Conservation (phyloP, 2,888 invertebrate genomes). For the Eupithecia pulchellata region DNA sequence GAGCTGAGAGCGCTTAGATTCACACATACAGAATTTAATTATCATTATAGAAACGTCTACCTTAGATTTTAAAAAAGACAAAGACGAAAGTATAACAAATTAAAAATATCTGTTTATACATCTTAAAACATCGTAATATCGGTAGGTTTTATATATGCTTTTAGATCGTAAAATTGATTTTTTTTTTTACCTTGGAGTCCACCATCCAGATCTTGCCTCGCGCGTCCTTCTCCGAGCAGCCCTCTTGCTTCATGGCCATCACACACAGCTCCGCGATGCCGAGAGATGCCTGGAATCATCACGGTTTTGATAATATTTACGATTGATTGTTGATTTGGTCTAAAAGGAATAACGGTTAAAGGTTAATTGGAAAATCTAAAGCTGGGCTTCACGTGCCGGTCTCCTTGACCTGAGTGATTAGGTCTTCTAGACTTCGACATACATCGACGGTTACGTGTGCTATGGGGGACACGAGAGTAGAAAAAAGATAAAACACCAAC, state of each 20-base stretch:
- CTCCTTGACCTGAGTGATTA: background rate
- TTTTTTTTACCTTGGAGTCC: slow-evolving; percentile 92
- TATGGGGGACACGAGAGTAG: background rate
- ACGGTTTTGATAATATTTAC: slow-evolving; percentile 9
- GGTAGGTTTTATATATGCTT: no score
- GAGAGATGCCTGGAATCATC: slow-evolving; percentile 89
- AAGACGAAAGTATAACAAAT: no score
- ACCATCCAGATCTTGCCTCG: slow-evolving; percentile 95
- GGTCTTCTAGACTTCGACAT: background rate
- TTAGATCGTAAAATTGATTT: no score
- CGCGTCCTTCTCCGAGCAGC: slow-evolving; percentile 90
- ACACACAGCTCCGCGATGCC: slow-evolving; percentile 97
- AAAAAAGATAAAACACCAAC: background rate
- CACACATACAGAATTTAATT: no score
- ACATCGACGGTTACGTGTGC: background rate
- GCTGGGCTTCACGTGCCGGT: background rate
- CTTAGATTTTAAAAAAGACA: no score
- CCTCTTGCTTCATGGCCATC: slow-evolving; percentile 96
- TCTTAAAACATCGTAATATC: no score
- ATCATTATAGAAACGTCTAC: no score
- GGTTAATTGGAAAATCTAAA: background rate
- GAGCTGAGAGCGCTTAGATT: no score
- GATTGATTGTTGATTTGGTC: background rate
- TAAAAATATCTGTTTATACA: no score
- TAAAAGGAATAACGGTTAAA: background rate